These are phyloP conservation scores for Sprattus sprattus DNA, from an alignment of 2,113 vertebrate species.

Conservation along the genomic window DNA sequence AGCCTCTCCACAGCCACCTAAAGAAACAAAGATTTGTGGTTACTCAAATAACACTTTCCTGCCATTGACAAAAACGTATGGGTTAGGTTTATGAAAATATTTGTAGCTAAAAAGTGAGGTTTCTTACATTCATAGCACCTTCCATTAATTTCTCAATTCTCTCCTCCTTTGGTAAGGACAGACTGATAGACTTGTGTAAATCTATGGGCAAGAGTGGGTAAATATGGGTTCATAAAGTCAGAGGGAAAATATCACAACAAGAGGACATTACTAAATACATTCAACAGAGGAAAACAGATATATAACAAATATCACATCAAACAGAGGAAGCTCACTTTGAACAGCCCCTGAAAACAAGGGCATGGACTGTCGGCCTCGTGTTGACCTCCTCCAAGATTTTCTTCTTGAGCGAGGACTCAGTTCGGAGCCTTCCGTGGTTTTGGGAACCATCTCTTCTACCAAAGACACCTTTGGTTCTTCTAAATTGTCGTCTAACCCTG, in stretches of 20 bases:
- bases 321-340: constrained; percentile 55
- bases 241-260: neutral
- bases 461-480: constrained; percentile 20
- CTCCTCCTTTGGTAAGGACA: constrained; percentile 62
- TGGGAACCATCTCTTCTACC: constrained; percentile 17
- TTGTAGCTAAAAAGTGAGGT: neutral
- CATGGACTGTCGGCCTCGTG: constrained; percentile 68
- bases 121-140: constrained; percentile 66
- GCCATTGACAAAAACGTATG: neutral
- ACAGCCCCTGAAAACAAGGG: constrained; percentile 58
- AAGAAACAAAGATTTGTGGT: neutral
- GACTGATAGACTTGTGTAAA: constrained; percentile 64
- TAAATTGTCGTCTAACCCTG: constrained; percentile 25
- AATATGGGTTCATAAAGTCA: constrained; percentile 31
- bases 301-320: neutral
- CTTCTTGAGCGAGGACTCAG: constrained; percentile 48
- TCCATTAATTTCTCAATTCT: constrained; percentile 70
- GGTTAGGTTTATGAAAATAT: neutral
- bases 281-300: neutral
- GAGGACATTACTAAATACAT: neutral
- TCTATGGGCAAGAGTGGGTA: constrained; percentile 31
- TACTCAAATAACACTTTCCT: neutral
- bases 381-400: constrained; percentile 75
- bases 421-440: constrained; percentile 16
- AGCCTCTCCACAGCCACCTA: constrained; percentile 68